Evolutionary conservation across 1,140 invertebrate genomes (phyloP).

Genomic region (Solenopsis fugax): DNA sequence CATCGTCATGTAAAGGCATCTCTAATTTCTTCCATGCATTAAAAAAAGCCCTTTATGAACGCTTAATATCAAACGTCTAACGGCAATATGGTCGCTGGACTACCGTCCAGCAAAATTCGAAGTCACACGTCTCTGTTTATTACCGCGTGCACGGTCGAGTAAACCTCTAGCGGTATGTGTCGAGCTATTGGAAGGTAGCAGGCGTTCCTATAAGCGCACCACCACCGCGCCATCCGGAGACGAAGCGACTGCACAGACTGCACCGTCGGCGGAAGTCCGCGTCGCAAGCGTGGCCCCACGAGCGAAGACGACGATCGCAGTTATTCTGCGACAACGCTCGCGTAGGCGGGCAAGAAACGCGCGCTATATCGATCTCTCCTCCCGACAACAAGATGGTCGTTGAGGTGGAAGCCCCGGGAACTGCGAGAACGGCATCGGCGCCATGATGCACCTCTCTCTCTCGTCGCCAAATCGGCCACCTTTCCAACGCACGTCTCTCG

Average conservation of each 20-base stretch:
- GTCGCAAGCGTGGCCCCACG: not conserved
- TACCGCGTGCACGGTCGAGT: constrained; percentile 3
- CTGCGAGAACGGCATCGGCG: constrained; percentile 76
- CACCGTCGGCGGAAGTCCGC: too few species aligned
- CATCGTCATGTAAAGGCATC: constrained; percentile 7
- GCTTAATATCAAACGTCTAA: constrained; percentile 58
- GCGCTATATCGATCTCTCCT: constrained; percentile 81
- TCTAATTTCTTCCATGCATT: constrained; percentile 58
- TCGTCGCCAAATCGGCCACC: constrained; percentile 66
- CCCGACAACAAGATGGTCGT: constrained; percentile 82
- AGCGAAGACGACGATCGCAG: constrained; percentile 34
- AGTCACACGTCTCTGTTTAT: not conserved
- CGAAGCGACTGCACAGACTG: constrained; percentile 57
- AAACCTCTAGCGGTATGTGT: constrained; percentile 6
- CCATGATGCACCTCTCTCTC: constrained; percentile 72
- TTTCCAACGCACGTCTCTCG: constrained; percentile 58
- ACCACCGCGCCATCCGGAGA: constrained; percentile 46
- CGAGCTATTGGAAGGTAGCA: constrained; percentile 47
- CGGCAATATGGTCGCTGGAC: constrained; percentile 39
- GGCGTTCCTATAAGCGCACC: constrained; percentile 47
- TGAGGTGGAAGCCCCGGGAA: constrained; percentile 60
- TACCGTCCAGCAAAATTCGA: not conserved
- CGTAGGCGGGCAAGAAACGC: constrained; percentile 56
- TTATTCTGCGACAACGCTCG: constrained; percentile 58
- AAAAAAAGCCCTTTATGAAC: constrained; percentile 46